phyloP scores from a whole-genome alignment of 1,140 invertebrate species.

The Acromyrmex echinatior region DNA sequence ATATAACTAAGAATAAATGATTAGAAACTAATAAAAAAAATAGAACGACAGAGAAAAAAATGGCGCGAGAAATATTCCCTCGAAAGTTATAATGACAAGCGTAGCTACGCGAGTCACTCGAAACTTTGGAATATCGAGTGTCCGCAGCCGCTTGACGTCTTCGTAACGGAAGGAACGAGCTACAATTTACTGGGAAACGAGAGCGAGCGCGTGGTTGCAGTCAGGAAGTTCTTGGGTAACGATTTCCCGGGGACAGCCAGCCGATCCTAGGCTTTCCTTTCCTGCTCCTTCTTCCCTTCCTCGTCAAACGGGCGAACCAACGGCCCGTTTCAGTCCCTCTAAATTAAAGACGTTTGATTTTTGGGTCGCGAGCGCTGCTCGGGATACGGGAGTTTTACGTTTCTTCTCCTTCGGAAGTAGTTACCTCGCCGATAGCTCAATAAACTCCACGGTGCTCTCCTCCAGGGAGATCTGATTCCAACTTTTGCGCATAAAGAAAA shows the following conservation, averaged over 20 bases:
- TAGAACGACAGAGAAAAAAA: not conserved
- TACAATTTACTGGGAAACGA: slow-evolving; percentile 40
- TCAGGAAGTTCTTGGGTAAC: slow-evolving; percentile 48
- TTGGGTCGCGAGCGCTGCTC: slow-evolving; percentile 25
- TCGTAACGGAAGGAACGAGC: slow-evolving; percentile 46
- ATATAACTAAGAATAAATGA: not conserved
- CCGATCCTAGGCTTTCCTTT: not conserved
- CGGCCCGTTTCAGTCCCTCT: slow-evolving; percentile 21
- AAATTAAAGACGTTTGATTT: slow-evolving; percentile 64
- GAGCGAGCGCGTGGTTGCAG: slow-evolving; percentile 8
- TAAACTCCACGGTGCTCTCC: slow-evolving; percentile 52
- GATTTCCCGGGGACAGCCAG: slow-evolving; percentile 50
- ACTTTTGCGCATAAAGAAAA: slow-evolving; percentile 62
- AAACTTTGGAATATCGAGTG: slow-evolving; percentile 65
- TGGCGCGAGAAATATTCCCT: slow-evolving; percentile 1
- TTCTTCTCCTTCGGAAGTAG: slow-evolving; percentile 53
- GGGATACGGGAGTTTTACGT: slow-evolving; percentile 61
- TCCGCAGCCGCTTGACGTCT: slow-evolving; percentile 48
- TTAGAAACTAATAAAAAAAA: not conserved
- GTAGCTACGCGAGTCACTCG: slow-evolving; percentile 32
- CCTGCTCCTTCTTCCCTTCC: not conserved
- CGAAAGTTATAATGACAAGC: slow-evolving; percentile 58
- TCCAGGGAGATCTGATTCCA: slow-evolving; percentile 47
- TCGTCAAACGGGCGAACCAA: not conserved
- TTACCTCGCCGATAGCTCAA: slow-evolving; percentile 59